Conservation (phyloP, 1,140 invertebrate genomes). For the Ganaspis sp. region DNA sequence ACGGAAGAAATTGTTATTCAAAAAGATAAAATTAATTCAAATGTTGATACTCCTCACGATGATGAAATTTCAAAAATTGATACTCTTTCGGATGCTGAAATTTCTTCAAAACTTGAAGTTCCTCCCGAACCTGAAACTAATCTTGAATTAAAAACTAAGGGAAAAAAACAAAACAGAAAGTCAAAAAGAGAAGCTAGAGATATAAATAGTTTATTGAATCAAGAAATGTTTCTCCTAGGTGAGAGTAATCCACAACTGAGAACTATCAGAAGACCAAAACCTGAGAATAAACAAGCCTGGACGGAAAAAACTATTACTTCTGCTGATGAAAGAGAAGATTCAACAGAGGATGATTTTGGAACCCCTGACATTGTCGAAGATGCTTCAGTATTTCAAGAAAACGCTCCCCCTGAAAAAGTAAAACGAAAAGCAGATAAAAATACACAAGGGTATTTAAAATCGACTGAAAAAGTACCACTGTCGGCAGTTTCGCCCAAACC, state of each 20-base stretch:
- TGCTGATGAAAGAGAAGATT: conserved; percentile 11
- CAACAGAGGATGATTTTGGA: conserved; percentile 17
- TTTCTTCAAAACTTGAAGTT: too few species aligned
- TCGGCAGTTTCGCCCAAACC: background rate
- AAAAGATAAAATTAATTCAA: too few species aligned
- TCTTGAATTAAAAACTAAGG: background rate
- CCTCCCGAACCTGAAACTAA: background rate
- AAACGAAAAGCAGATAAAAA: background rate
- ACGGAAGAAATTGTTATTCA: too few species aligned
- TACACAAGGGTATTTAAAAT: background rate
- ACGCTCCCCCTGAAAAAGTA: background rate
- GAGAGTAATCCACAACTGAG: conserved; percentile 62
- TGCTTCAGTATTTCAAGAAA: background rate
- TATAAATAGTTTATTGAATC: conserved; percentile 48
- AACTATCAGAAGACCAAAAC: conserved; percentile 44
- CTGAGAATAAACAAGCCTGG: conserved; percentile 28
- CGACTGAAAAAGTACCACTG: background rate
- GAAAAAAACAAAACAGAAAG: conserved; percentile 34
- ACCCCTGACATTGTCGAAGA: background rate
- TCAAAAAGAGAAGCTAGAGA: conserved; percentile 37
- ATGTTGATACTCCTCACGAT: too few species aligned
- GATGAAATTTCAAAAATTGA: too few species aligned
- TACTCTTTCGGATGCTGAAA: too few species aligned
- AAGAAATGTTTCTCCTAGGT: conserved; percentile 65
- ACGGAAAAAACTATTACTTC: background rate